A percentile compares a stretch with the other conserved stretches of the same genome.
These are phyloP conservation scores for Caenorhabditis becei DNA, from an alignment of 2,888 invertebrate species.

Conservation along the genomic window DNA sequence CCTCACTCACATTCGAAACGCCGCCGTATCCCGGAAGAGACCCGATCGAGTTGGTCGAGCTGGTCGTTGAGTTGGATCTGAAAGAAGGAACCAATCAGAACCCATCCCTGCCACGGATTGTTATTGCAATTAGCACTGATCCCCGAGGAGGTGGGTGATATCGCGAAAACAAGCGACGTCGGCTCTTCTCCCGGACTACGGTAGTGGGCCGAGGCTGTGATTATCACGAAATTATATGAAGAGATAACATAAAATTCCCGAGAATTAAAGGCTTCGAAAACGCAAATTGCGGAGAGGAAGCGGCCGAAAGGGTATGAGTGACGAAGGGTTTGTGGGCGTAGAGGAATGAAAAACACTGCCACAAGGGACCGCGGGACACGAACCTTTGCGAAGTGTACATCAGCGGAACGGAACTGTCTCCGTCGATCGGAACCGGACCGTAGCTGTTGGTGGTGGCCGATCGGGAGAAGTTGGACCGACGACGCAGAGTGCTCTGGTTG, in stretches of 20 bases:
- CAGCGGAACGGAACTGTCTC: constrained; percentile 45
- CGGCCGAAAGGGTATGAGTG: too few relatives aligned
- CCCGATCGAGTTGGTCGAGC: constrained; percentile 50
- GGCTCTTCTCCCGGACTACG: too few relatives aligned
- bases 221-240: too few relatives aligned
- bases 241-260: too few relatives aligned
- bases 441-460: constrained; percentile 46
- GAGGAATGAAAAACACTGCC: too few relatives aligned
- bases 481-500: constrained; percentile 36
- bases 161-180: constrained; percentile 5
- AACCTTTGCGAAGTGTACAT: constrained; percentile 47
- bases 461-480: constrained; percentile 48
- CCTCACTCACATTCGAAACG: constrained; percentile 40
- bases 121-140: constrained; percentile 8
- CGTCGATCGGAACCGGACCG: constrained; percentile 56
- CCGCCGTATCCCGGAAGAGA: constrained; percentile 43
- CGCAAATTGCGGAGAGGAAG: too few relatives aligned
- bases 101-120: not conserved
- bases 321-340: too few relatives aligned
- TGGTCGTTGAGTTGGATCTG: constrained; percentile 48
- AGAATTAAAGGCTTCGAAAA: too few relatives aligned
- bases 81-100: too few relatives aligned
- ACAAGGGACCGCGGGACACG: too few relatives aligned
- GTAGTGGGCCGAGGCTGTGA: too few relatives aligned
- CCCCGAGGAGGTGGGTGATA: not conserved